A percentile compares a stretch with the other conserved stretches of the same genome.
Evolutionary conservation across 2,888 invertebrate genomes (phyloP).

Genomic region (Zygaena filipendulae): DNA sequence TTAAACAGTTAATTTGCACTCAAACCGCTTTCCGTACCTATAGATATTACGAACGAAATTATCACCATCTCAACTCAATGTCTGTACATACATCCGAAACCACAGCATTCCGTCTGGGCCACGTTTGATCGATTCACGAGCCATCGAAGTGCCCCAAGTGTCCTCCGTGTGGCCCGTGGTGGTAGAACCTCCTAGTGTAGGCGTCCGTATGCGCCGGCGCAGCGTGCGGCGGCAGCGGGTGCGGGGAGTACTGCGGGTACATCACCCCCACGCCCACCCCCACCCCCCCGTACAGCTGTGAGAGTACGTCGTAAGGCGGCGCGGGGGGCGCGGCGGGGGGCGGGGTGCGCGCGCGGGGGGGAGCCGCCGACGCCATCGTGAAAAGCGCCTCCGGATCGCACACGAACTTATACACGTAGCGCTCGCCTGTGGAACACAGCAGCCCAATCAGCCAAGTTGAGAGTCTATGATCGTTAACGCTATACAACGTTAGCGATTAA

Average conservation of each 20-base stretch:
- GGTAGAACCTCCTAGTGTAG: conserved; percentile 28
- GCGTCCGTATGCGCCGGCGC: conserved; percentile 20
- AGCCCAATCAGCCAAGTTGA: too few species aligned
- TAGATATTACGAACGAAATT: too few species aligned
- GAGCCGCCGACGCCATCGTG: conserved; percentile 75
- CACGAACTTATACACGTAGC: conserved; percentile 97
- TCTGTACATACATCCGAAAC: too few species aligned
- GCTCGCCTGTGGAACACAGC: conserved; percentile 86
- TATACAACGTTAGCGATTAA: too few species aligned
- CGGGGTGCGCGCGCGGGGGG: conserved; percentile 19
- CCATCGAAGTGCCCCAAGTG: conserved; percentile 26
- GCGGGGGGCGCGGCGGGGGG: conserved; percentile 19
- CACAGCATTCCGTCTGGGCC: too few species aligned
- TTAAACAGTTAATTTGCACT: too few species aligned
- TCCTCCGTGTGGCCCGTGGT: too few species aligned
- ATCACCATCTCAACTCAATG: too few species aligned
- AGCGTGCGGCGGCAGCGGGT: conserved; percentile 10
- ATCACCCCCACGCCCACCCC: too few species aligned
- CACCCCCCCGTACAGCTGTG: conserved; percentile 35
- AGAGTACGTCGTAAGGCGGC: conserved; percentile 36
- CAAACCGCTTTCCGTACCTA: too few species aligned
- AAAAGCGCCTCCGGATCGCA: conserved; percentile 94
- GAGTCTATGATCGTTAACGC: too few species aligned
- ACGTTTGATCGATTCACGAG: too few species aligned
- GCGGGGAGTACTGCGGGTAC: conserved; percentile 31